phyloP scores from a whole-genome alignment of 1,140 invertebrate genomes.

The Drosophila murphyi region DNA sequence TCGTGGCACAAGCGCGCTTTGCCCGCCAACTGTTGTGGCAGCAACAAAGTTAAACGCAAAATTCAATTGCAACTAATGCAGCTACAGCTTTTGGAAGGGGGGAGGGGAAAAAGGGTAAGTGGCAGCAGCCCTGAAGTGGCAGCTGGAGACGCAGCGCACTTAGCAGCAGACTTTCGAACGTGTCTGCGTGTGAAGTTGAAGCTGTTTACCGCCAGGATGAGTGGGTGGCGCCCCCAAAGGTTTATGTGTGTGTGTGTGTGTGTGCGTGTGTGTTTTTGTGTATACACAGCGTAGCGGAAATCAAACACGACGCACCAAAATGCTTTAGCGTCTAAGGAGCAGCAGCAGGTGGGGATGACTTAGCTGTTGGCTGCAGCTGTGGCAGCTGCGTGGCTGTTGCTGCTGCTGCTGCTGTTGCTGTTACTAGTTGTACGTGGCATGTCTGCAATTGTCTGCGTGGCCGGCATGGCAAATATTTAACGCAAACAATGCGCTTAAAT shows the following conservation, averaged over 20 bases:
- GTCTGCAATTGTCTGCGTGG: slow-evolving; percentile 72
- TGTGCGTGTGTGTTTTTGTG: slow-evolving; percentile 21
- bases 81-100: slow-evolving; percentile 25
- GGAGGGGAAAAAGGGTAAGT: not conserved
- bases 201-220: slow-evolving; percentile 54
- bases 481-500: slow-evolving; percentile 80
- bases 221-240: slow-evolving; percentile 4
- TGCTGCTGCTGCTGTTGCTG: slow-evolving; percentile 21
- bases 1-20: not conserved
- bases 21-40: slow-evolving; percentile 3
- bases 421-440: slow-evolving; percentile 46
- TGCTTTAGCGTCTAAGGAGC: slow-evolving; percentile 33
- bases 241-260: not conserved
- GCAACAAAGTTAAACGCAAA: slow-evolving; percentile 64
- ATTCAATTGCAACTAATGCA: slow-evolving; percentile 80
- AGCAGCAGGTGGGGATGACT: slow-evolving; percentile 4
- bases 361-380: slow-evolving; percentile 58
- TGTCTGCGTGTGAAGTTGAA: slow-evolving; percentile 75
- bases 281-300: slow-evolving; percentile 60
- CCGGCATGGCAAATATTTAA: slow-evolving; percentile 80
- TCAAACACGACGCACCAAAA: slow-evolving; percentile 69
- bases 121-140: slow-evolving; percentile 13
- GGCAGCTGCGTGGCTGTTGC: slow-evolving; percentile 8
- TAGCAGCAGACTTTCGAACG: slow-evolving; percentile 58
- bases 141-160: slow-evolving; percentile 45